Conservation (phyloP, 2,888 invertebrate genomes). For the Amphipoea oculea region DNA sequence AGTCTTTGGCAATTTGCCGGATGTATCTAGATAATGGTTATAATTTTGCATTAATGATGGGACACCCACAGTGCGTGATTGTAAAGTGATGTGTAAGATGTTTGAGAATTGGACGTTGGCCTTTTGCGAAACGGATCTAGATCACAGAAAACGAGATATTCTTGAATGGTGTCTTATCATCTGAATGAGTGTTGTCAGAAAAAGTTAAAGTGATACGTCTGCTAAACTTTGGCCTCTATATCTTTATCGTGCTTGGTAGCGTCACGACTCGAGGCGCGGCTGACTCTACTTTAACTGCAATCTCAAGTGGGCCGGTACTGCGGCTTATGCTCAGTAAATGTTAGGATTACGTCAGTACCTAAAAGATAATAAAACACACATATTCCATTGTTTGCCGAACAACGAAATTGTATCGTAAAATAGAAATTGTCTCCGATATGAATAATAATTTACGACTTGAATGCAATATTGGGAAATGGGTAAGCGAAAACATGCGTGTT, state of each 20-base stretch:
- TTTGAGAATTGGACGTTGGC: slow-evolving; percentile 65
- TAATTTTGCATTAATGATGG: slow-evolving; percentile 72
- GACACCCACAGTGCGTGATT: slow-evolving; percentile 68
- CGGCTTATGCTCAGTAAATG: slow-evolving; percentile 52
- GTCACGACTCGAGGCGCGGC: slow-evolving; percentile 45
- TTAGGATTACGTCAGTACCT: slow-evolving; percentile 52
- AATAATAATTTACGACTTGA: slow-evolving; percentile 57
- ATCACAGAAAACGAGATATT: slow-evolving; percentile 74
- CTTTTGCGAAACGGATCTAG: slow-evolving; percentile 74
- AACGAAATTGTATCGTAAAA: slow-evolving; percentile 59
- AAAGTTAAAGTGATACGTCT: slow-evolving; percentile 74
- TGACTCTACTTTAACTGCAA: slow-evolving; percentile 47
- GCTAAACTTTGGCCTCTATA: slow-evolving; percentile 76
- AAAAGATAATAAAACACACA: slow-evolving; percentile 55
- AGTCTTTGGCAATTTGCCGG: slow-evolving; percentile 85
- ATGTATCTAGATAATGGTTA: slow-evolving; percentile 78
- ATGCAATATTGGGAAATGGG: slow-evolving; percentile 30
- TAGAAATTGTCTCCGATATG: slow-evolving; percentile 54
- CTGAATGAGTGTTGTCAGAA: slow-evolving; percentile 75
- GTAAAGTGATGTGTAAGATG: slow-evolving; percentile 24
- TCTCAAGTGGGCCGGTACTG: slow-evolving; percentile 27
- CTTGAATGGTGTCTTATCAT: slow-evolving; percentile 76
- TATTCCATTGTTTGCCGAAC: slow-evolving; percentile 57
- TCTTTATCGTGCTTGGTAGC: slow-evolving; percentile 64
- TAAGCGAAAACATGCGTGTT: background rate